A percentile compares a stretch with the other conserved stretches of the same genome.
Conservation (phyloP, 2,113 vertebrate species). For the Bufo bufo region DNA sequence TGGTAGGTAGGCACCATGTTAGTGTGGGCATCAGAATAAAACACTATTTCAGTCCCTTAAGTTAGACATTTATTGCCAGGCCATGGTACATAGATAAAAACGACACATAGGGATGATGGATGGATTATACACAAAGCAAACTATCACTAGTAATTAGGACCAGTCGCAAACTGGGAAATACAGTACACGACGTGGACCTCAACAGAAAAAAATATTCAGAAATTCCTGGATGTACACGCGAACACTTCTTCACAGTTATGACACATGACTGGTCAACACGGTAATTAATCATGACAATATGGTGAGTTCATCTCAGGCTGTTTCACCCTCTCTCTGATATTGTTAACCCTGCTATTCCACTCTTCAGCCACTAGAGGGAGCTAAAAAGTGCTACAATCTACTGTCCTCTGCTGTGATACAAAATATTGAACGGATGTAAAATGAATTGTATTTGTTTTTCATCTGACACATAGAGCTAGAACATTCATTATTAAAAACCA, state of each 20-base stretch:
- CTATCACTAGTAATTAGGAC: neutral
- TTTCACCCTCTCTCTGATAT: neutral
- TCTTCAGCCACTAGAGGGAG: conserved; percentile 27
- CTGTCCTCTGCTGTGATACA: neutral
- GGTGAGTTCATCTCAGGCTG: neutral
- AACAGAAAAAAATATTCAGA: neutral
- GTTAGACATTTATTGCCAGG: neutral
- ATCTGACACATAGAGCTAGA: too few species aligned
- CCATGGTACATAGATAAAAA: neutral
- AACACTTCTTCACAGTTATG: conserved; percentile 1
- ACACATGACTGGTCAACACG: neutral
- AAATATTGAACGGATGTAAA: neutral
- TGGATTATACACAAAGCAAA: neutral
- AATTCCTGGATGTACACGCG: neutral
- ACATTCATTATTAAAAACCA: too few species aligned
- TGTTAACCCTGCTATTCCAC: neutral
- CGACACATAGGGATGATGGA: neutral
- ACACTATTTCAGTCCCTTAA: neutral
- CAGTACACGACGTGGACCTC: neutral
- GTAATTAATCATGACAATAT: conserved; percentile 18
- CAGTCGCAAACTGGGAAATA: conserved; percentile 3
- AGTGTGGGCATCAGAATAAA: too few species aligned
- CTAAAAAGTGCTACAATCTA: neutral
- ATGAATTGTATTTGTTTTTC: too few species aligned
- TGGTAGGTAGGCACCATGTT: too few species aligned